These are phyloP conservation scores for Phasianus colchicus DNA, from an alignment of 2,113 vertebrate genomes.

Conservation along the genomic window DNA sequence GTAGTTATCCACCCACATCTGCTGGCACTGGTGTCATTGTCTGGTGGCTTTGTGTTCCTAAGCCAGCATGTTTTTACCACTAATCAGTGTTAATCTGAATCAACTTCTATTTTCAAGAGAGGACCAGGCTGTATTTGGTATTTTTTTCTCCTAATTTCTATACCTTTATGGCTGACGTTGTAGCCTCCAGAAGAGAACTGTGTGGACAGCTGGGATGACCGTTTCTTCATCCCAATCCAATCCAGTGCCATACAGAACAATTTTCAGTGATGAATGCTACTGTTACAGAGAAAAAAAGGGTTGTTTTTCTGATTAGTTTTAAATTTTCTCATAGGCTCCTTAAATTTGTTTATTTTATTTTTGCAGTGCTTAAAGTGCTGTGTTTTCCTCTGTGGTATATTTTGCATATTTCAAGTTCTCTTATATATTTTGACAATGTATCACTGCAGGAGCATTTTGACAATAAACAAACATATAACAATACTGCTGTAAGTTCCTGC, in stretches of 20 bases:
- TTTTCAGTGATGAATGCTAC: neutral
- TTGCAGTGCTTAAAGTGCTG: neutral
- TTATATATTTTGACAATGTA: conserved; percentile 55
- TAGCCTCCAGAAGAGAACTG: neutral
- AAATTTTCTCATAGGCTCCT: conserved; percentile 12
- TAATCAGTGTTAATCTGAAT: neutral
- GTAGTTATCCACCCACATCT: neutral
- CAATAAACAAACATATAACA: conserved; percentile 36
- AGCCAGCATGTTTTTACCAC: neutral
- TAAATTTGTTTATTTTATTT: conserved; percentile 32
- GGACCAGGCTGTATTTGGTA: neutral
- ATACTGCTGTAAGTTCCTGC: neutral
- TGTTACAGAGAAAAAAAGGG: neutral
- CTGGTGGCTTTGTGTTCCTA: neutral
- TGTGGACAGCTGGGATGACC: neutral
- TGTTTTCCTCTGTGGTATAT: conserved; percentile 17
- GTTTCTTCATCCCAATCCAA: neutral
- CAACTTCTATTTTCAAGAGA: neutral
- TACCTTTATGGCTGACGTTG: neutral
- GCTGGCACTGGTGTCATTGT: neutral
- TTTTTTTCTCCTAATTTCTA: neutral
- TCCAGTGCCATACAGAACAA: neutral
- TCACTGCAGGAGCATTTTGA: conserved; percentile 31
- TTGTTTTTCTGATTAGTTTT: neutral
- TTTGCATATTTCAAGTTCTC: conserved; percentile 41